Percentiles rank a stretch among this genome's conserved stretches.
Conservation (phyloP, 2,797 vertebrate species). For the Cynodonichthys magdalenae region DNA sequence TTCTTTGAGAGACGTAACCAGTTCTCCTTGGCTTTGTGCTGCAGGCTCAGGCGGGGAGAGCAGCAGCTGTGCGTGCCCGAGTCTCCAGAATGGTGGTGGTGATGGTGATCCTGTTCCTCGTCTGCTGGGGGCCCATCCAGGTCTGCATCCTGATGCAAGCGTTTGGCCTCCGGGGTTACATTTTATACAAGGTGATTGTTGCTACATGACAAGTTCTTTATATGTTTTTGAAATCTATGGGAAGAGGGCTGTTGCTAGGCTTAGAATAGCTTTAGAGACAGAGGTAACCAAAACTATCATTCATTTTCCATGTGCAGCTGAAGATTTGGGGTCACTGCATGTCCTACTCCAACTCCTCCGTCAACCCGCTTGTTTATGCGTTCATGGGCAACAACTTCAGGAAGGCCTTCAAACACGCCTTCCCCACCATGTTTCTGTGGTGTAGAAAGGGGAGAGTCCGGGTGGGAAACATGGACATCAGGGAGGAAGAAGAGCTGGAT, state of each 20-base stretch:
- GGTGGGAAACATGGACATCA: slow-evolving; percentile 32
- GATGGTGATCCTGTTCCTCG: slow-evolving; percentile 76
- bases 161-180: slow-evolving; percentile 70
- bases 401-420: slow-evolving; percentile 80
- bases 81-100: slow-evolving; percentile 82
- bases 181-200: slow-evolving; percentile 72
- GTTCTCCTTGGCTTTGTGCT: slow-evolving; percentile 45
- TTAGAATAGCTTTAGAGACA: too few relatives aligned
- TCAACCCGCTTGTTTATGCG: slow-evolving; percentile 69
- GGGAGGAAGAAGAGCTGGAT: slow-evolving; percentile 30
- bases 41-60: slow-evolving; percentile 69
- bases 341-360: slow-evolving; percentile 76
- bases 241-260: too few relatives aligned
- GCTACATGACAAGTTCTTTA: too few relatives aligned
- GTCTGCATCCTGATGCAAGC: slow-evolving; percentile 80
- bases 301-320: slow-evolving; percentile 44
- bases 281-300: too few relatives aligned
- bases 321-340: slow-evolving; percentile 83
- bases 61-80: slow-evolving; percentile 63
- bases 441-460: slow-evolving; percentile 36
- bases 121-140: slow-evolving; percentile 81
- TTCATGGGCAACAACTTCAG: slow-evolving; percentile 83
- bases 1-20: neutral
- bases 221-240: too few relatives aligned
- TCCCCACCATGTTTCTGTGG: slow-evolving; percentile 74